Base-by-base conservation (phyloP, 2,888 invertebrate genomes). In the Platynereis dumerilii region DNA sequence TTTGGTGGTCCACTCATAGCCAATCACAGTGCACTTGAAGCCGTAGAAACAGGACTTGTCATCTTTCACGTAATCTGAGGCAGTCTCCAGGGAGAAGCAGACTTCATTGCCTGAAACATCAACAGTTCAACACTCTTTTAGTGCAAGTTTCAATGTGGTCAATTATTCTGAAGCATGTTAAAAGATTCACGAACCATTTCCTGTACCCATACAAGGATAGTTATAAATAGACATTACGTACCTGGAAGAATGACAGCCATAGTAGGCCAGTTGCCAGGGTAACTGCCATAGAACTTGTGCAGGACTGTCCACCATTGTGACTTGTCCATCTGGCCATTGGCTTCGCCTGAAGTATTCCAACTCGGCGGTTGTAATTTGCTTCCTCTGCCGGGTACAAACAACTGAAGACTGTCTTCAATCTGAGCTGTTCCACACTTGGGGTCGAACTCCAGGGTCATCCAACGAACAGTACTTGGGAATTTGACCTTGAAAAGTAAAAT, bases 391-490 rank as follows among this genome's bases (percentile, higher is more conserved):
- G 85, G 85, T 52, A 87, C 81, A 74, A 83, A 87, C 52, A 88
- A 79, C 76, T 86, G 86, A 1, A 88, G 81, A 20, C 91, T 91
- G 85, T 98, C 97, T 85, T 97, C 97, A 0, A 92, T 90, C 85
- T 96, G 97, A 1, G 92, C 92, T 0, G 96, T 96, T 60, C 94
- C 90, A 83, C 95, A 96, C 68, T 92, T 90, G 0, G 92, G 88
- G 81, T 96, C 96, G 86, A 98, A 96, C 85, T 97, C 96, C 3
- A 98, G 85, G 17, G 92, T 92, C 79, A 98, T 87, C 93, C 96
- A 96, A 72, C 92, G 91, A 0, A 98, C 93, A 71, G 88, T 88
- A 1, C 91, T 87, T 0, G 96, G 95, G 85, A 98, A 97, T 48
- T 90, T 87, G 10, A 96, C 94, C 83, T 83, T 65, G 0, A 62